Base-by-base conservation (phyloP, 2,797 vertebrate genomes). In the Alfaro cultratus region DNA sequence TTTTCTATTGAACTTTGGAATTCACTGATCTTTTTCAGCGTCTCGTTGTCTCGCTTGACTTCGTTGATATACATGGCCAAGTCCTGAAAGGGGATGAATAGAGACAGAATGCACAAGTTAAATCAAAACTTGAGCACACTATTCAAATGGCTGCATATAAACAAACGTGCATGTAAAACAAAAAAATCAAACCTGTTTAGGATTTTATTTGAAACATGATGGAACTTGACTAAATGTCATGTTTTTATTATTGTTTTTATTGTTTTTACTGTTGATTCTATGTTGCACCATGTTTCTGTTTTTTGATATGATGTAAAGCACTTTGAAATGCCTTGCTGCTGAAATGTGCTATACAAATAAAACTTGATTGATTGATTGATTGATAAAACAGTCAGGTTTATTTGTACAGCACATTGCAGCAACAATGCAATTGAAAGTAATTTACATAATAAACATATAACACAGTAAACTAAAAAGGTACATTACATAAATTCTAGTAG, bases 11-110 rank as follows among this genome's bases (percentile, higher is more conserved):
- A 99, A 79, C 96, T 98, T 95, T 99, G 98, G 88, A 99, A 99
- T 89, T 99, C 99, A 23, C 97, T 96, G 83, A 99, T 99, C 89
- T 99, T 99, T 96, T 99, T 99, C 87, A 99, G 91, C 0, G 98
- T 99, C 93, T 99, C 99, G 18, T 99, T 99, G 95, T 99, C 99
- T 82, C 99, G 95, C 86, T 99, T 99, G 13, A 99, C 98, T 83
- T 99, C 98, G 0, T 99, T 99, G 91, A 99, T 99, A 91, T 99
- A 99, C 98, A 99, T 99, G n/a, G 99, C 98, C 94, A 99, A 91
- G 93, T 99, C 99, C 99, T 99, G 78, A 2, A 71, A 91, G 83
- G 41, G 0, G 7, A 21, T 45, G 26, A 72, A 16, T 4, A 29
- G 1, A 72, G 67, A n/a, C 39, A 43, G 7, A 46, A 72, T 0